Conservation (phyloP, 2,888 invertebrate species). For the Tiphia femorata region DNA sequence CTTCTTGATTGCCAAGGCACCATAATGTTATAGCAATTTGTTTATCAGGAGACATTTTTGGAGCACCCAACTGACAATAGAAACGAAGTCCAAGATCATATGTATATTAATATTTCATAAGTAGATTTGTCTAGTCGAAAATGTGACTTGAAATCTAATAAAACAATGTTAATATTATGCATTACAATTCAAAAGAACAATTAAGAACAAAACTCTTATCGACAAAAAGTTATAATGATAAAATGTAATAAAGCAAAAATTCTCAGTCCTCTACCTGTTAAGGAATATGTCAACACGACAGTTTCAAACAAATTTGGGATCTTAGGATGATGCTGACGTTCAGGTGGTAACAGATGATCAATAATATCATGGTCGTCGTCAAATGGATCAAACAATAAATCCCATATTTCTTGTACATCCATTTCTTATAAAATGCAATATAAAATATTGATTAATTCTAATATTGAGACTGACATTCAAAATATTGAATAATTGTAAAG, state of each 20-base stretch:
- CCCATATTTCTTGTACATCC: background rate
- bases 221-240: background rate
- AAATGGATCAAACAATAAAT: background rate
- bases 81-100: background rate
- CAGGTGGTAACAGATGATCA: background rate
- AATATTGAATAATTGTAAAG: too few relatives aligned
- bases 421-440: too few relatives aligned
- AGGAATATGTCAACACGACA: background rate
- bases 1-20: constrained; percentile 3
- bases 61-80: background rate
- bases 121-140: constrained; percentile 3
- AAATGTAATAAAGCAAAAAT: background rate
- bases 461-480: too few relatives aligned
- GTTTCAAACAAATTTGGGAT: background rate
- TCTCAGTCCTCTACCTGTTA: background rate
- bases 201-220: too few relatives aligned
- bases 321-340: background rate
- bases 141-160: constrained; percentile 3
- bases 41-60: constrained; percentile 1
- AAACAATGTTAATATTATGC: constrained; percentile 1
- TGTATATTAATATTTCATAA: constrained; percentile 1
- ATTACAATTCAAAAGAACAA: background rate
- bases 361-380: background rate
- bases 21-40: constrained; percentile 1
- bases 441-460: too few relatives aligned